Conservation (phyloP, 2,113 vertebrate species). For the Limanda limanda region DNA sequence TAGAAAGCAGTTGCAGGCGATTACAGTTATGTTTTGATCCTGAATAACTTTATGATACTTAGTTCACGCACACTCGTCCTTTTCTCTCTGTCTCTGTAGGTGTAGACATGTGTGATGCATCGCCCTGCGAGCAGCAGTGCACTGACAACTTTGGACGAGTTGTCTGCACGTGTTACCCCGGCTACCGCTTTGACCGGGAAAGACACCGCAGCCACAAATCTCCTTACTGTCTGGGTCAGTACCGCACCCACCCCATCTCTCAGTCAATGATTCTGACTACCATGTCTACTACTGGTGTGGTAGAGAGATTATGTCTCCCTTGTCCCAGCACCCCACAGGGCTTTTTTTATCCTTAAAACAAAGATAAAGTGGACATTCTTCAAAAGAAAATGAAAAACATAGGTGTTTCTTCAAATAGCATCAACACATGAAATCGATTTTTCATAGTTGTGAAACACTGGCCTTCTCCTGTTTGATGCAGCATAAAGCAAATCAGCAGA, state of each 20-base stretch:
- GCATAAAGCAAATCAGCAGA: neutral
- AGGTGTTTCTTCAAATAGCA: neutral
- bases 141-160: constrained; percentile 85
- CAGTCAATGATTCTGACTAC: neutral
- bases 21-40: neutral
- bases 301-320: neutral
- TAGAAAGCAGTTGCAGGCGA: neutral
- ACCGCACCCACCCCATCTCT: neutral
- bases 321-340: neutral
- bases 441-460: neutral
- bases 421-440: neutral
- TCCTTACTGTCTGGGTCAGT: constrained; percentile 84
- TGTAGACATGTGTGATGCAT: constrained; percentile 82
- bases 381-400: no score
- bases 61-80: neutral
- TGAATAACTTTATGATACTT: neutral
- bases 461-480: neutral
- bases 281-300: neutral
- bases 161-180: constrained; percentile 83
- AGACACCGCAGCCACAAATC: constrained; percentile 79
- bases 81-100: constrained; percentile 53
- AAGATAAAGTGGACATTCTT: neutral
- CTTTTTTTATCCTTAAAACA: neutral
- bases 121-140: constrained; percentile 86
- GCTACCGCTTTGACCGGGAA: constrained; percentile 83